These are phyloP conservation scores for Nomada fucata DNA, from an alignment of 2,888 invertebrate genomes.

Conservation along the genomic window DNA sequence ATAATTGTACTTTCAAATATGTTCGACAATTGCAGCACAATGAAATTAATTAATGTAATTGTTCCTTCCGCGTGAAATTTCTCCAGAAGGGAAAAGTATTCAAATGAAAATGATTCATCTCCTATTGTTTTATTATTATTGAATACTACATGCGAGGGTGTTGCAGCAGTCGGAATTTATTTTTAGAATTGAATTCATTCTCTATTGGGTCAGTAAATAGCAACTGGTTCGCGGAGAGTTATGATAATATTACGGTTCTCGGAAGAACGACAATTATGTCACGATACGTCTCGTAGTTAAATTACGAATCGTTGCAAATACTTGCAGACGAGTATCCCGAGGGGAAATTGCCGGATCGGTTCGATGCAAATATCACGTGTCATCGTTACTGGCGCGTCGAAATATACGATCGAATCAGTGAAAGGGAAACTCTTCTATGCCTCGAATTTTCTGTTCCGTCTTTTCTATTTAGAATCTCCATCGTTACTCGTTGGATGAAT, in stretches of 20 bases:
- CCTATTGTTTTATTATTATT: too few relatives aligned
- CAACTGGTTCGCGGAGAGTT: background rate
- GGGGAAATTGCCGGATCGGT: constrained; percentile 25
- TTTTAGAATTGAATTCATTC: too few relatives aligned
- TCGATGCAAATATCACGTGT: constrained; percentile 21
- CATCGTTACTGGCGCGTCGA: constrained; percentile 31
- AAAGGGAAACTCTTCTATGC: constrained; percentile 16
- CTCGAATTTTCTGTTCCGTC: background rate
- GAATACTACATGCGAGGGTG: too few relatives aligned
- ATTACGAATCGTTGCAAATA: constrained; percentile 14
- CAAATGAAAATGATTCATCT: too few relatives aligned
- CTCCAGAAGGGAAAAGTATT: background rate
- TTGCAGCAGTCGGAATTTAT: too few relatives aligned
- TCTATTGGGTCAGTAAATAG: too few relatives aligned
- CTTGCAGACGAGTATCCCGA: constrained; percentile 10
- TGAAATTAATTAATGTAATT: too few relatives aligned
- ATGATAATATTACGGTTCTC: background rate
- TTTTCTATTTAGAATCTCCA: background rate
- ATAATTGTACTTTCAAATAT: background rate
- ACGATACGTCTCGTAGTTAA: constrained; percentile 5
- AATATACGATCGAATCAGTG: constrained; percentile 20
- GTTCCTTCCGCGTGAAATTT: too few relatives aligned
- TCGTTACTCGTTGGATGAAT: background rate
- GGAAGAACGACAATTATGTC: constrained; percentile 2
- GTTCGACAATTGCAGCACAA: too few relatives aligned